Conservation (phyloP, 2,113 vertebrate species). For the Penelope pileata region DNA sequence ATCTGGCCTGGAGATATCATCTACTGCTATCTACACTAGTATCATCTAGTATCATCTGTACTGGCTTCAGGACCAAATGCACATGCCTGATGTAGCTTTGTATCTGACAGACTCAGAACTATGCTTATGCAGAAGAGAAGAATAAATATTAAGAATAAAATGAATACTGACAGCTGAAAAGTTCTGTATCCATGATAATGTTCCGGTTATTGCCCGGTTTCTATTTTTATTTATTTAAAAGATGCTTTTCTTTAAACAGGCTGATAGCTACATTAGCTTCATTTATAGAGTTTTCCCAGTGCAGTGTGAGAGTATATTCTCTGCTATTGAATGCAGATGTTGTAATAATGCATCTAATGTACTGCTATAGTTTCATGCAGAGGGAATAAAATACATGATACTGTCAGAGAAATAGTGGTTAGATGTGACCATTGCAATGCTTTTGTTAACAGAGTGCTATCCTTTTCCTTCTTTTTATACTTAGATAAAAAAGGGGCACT, state of each 20-base stretch:
- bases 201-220: neutral
- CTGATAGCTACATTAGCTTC: neutral
- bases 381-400: neutral
- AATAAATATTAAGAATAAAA: neutral
- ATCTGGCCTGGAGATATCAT: neutral
- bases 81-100: neutral
- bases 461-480: neutral
- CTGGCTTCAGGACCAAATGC: neutral
- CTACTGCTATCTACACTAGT: neutral
- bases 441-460: neutral
- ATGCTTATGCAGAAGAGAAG: neutral
- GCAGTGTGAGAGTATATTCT: neutral
- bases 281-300: neutral
- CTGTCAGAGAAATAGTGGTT: neutral
- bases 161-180: fast-evolving
- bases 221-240: neutral
- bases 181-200: neutral
- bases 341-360: neutral
- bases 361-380: neutral
- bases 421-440: neutral
- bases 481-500: neutral
- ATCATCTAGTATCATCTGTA: neutral
- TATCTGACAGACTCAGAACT: neutral
- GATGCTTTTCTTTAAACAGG: neutral
- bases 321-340: neutral